A percentile compares a stretch with the other conserved stretches of the same genome.
phyloP scores from a whole-genome alignment of 2,797 vertebrate genomes.

The Hyperoplus lanceolatus region DNA sequence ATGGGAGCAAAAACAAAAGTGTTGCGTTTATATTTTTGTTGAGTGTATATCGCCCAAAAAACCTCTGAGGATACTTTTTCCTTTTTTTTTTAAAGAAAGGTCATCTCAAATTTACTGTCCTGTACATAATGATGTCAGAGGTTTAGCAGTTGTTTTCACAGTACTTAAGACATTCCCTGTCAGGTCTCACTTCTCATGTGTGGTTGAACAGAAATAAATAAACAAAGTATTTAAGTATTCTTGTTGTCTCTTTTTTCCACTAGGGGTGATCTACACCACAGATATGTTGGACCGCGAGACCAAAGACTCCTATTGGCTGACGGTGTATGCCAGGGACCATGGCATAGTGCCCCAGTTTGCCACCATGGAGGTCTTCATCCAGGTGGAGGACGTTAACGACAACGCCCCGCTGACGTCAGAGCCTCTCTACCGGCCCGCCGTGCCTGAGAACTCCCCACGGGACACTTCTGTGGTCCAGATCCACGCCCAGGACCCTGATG shows the following conservation, averaged over 20 bases:
- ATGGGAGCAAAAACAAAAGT: no score
- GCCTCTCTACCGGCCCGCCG: constrained; percentile 90
- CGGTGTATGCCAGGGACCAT: constrained; percentile 93
- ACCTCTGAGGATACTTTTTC: no score
- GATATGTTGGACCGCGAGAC: constrained; percentile 95
- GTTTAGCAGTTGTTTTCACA: no score
- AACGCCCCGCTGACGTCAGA: constrained; percentile 95
- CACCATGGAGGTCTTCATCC: constrained; percentile 92
- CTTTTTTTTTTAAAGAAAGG: no score
- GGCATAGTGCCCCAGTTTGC: constrained; percentile 94
- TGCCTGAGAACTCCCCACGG: constrained; percentile 94
- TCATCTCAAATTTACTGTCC: no score
- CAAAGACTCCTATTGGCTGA: constrained; percentile 95
- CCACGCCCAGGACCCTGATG: constrained; percentile 94
- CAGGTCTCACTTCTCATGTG: no score
- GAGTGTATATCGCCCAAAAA: no score
- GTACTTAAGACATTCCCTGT: no score
- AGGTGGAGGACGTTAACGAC: constrained; percentile 96
- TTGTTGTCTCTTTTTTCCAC: constrained; percentile 20
- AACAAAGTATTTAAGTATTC: not conserved
- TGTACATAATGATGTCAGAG: no score
- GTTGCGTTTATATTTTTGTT: no score
- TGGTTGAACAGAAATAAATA: not conserved
- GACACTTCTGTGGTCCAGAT: constrained; percentile 95
- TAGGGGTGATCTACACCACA: constrained; percentile 94